Conservation (phyloP, 2,113 vertebrate genomes). For the Phocoena phocoena region DNA sequence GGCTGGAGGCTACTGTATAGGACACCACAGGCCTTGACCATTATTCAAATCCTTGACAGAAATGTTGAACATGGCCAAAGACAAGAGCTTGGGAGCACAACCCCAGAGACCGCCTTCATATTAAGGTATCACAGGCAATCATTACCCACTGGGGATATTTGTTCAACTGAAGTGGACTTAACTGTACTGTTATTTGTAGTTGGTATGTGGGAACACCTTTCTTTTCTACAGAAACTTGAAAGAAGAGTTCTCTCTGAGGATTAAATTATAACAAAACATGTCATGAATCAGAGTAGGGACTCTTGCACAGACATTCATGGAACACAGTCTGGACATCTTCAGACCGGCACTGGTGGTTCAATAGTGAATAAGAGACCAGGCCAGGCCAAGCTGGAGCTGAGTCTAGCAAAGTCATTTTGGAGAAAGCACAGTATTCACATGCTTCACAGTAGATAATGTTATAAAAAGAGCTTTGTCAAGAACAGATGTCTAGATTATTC, state of each 20-base stretch:
- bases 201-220: background rate
- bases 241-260: background rate
- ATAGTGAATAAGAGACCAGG: background rate
- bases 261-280: background rate
- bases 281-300: background rate
- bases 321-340: background rate
- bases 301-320: background rate
- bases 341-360: background rate
- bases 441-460: background rate
- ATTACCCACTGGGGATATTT: background rate
- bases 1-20: background rate
- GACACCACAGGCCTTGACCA: background rate
- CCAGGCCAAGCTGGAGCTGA: background rate
- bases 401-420: background rate
- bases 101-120: background rate
- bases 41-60: background rate
- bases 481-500: background rate
- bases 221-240: background rate
- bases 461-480: conserved; percentile 10
- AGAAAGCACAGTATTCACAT: background rate
- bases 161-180: background rate
- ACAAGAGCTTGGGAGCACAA: background rate
- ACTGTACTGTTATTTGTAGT: background rate
- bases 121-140: background rate
- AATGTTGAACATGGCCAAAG: background rate